phyloP scores from a whole-genome alignment of 2,888 invertebrate species.

The Brachylomia viminalis region DNA sequence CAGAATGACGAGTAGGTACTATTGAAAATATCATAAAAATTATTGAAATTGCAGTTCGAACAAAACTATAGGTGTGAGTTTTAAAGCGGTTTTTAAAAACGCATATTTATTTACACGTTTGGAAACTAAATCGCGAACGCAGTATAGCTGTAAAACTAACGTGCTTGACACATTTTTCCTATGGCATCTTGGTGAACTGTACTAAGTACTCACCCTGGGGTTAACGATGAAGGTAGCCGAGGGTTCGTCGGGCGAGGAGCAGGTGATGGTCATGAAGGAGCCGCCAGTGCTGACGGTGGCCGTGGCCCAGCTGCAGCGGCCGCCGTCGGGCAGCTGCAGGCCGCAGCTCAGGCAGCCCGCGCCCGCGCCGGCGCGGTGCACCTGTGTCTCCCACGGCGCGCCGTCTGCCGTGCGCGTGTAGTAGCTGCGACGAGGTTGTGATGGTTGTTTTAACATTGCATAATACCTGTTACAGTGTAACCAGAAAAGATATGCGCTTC shows the following conservation, averaged over 20 bases:
- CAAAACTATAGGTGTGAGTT: no score
- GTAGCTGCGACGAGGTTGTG: conserved; percentile 89
- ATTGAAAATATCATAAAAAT: not conserved
- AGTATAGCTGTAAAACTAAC: not conserved
- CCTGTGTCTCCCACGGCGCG: conserved; percentile 92
- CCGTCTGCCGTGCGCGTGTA: conserved; percentile 92
- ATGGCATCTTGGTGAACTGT: not conserved
- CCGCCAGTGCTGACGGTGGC: conserved; percentile 92
- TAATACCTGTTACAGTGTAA: not conserved
- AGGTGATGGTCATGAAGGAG: conserved; percentile 93
- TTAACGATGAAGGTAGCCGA: conserved; percentile 89
- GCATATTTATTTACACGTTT: not conserved
- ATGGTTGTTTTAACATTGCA: not conserved
- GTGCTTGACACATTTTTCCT: not conserved
- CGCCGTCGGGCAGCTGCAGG: conserved; percentile 90
- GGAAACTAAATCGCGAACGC: not conserved
- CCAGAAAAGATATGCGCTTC: not conserved
- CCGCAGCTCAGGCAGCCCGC: conserved; percentile 93
- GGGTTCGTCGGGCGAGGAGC: conserved; percentile 93
- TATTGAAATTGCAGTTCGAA: not conserved
- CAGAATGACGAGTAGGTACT: not conserved
- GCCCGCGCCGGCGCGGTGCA: conserved; percentile 91
- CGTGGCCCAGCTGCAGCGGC: conserved; percentile 90
- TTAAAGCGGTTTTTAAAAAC: not conserved
- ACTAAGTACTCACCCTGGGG: conserved; percentile 77